phyloP scores from a whole-genome alignment of 2,113 vertebrate species.

The Artemisiospiza belli region DNA sequence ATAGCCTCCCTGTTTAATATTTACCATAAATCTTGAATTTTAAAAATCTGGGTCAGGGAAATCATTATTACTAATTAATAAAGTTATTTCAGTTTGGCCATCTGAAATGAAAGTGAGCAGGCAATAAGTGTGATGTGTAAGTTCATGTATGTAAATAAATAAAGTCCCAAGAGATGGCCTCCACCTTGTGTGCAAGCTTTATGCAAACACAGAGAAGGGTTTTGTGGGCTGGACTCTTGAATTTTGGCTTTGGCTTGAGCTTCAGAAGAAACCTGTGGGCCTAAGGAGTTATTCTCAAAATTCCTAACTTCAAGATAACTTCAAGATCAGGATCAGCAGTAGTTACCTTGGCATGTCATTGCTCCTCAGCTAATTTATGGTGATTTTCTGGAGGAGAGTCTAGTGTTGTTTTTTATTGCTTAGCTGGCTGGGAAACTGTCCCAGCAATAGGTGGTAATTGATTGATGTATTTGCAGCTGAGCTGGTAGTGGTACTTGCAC shows the following conservation, averaged over 20 bases:
- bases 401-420: background rate
- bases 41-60: background rate
- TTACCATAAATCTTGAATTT: background rate
- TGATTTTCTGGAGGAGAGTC: background rate
- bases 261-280: background rate
- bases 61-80: background rate
- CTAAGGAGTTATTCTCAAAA: background rate
- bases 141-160: background rate
- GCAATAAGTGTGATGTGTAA: background rate
- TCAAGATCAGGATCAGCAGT: background rate
- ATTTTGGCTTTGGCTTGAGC: background rate
- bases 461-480: background rate
- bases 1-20: background rate
- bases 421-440: background rate
- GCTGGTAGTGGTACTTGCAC: background rate
- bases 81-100: background rate
- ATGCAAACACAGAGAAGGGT: background rate
- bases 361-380: background rate
- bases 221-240: background rate
- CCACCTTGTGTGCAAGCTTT: background rate
- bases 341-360: background rate
- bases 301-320: background rate
- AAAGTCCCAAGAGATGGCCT: background rate
- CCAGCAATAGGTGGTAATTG: fast-evolving
- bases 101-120: background rate